phyloP scores from a whole-genome alignment of 1,140 invertebrate species.

The Myzus persicae region DNA sequence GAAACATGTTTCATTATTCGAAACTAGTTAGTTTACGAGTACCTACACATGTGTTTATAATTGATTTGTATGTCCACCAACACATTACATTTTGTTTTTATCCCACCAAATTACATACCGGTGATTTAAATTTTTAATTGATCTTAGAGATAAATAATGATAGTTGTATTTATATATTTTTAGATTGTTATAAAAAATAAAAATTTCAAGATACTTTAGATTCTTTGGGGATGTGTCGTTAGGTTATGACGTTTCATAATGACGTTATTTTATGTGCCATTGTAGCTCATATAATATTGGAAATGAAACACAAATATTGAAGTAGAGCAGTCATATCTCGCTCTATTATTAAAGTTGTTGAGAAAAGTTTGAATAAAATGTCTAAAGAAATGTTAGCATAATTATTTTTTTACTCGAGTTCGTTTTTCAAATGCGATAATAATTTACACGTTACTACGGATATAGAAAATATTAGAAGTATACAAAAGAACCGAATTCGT shows the following conservation, averaged over 20 bases:
- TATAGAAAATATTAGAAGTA: background rate
- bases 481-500: background rate
- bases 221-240: rapidly evolving
- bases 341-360: too few relatives aligned
- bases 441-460: background rate
- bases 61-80: background rate
- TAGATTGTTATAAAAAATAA: too few relatives aligned
- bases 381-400: background rate
- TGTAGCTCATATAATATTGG: background rate
- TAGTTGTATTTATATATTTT: too few relatives aligned
- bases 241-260: background rate
- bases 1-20: too few relatives aligned
- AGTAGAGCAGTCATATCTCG: background rate
- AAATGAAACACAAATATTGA: background rate
- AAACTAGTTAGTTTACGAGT: too few relatives aligned
- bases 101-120: background rate
- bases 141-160: background rate
- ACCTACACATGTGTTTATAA: too few relatives aligned
- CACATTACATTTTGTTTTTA: background rate
- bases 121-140: background rate
- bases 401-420: background rate
- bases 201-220: too few relatives aligned
- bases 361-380: background rate
- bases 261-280: background rate
- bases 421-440: background rate